Percentiles rank a stretch among this genome's conserved stretches.
phyloP scores from a whole-genome alignment of 2,113 vertebrate genomes.

The Erinaceus europaeus region DNA sequence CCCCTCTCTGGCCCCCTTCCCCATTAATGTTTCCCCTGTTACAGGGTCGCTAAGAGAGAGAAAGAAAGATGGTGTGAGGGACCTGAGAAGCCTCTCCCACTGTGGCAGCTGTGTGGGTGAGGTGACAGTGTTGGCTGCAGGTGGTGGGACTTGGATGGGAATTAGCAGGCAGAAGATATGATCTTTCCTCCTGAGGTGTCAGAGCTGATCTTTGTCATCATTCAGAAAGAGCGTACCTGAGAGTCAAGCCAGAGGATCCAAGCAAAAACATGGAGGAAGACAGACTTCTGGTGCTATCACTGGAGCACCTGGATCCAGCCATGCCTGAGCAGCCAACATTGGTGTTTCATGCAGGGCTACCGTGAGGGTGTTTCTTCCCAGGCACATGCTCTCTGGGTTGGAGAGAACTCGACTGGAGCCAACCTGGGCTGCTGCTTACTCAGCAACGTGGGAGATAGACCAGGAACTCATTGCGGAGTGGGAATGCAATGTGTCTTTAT shows the following conservation, averaged over 20 bases:
- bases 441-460: too few relatives aligned
- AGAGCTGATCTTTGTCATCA: not conserved
- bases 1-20: too few relatives aligned
- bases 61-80: not conserved
- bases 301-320: not conserved
- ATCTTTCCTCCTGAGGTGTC: not conserved
- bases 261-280: not conserved
- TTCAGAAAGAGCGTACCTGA: not conserved
- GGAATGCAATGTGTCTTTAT: too few relatives aligned
- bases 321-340: not conserved
- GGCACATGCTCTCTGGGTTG: too few relatives aligned
- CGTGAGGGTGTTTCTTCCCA: too few relatives aligned
- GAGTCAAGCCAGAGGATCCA: not conserved
- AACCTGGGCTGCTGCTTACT: too few relatives aligned
- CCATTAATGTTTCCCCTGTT: too few relatives aligned
- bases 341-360: not conserved
- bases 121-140: not conserved
- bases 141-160: too few relatives aligned
- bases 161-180: not conserved
- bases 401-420: too few relatives aligned
- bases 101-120: not conserved
- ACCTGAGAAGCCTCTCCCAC: fast-evolving
- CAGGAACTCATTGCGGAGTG: too few relatives aligned
- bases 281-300: not conserved
- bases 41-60: not conserved